Base-by-base conservation (phyloP, 2,888 invertebrate genomes). In the Conomelus anceps region DNA sequence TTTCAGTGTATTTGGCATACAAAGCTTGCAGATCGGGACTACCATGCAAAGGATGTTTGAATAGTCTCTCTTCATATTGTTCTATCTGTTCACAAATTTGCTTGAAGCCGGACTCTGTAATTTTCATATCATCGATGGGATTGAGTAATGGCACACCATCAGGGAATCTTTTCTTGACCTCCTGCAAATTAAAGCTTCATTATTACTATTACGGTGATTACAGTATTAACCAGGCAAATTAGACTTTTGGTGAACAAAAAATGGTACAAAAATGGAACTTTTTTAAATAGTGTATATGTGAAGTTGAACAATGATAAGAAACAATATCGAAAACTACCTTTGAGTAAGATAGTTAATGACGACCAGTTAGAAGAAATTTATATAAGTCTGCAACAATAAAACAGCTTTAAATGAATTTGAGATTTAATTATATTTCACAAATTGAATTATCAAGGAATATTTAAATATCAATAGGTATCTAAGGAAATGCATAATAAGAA, bases 101-200 rank as follows among this genome's bases (percentile, higher is more conserved):
- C 91, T 96, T 95, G 92, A 99, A 98, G 13, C 96, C 95, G 0
- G 95, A 93, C 85, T 98, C 98, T 90, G 96, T 96, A 89, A 99
- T 99, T 92, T 97, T 96, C 99, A 99, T 99, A 92, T 99, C 99
- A 89, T 96, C 96, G 22, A 99, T 95, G 0, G 99, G 99, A 94
- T 99, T 98, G 1, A 99, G 93, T 9, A 98, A 93, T 0, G 99
- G 99, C 0, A 98, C 95, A 0, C 97, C 97, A 85, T 97, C 96
- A 0, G 97, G 96, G 93, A 98, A 99, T 41, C 99, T 95, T 93
- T 97, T 97, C 92, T 97, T 96, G 0, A 99, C 98, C 94, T 99
- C 98, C 90, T 92, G 89, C 13, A 91, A 90, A 90, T 86, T 87
- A 22, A 88, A 26, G 88, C 86, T 86, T 20, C 11, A 85, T 17